Percentiles rank a stretch among this genome's conserved stretches.
phyloP scores from a whole-genome alignment of 2,888 invertebrate genomes.

The Apodemia hepburni region DNA sequence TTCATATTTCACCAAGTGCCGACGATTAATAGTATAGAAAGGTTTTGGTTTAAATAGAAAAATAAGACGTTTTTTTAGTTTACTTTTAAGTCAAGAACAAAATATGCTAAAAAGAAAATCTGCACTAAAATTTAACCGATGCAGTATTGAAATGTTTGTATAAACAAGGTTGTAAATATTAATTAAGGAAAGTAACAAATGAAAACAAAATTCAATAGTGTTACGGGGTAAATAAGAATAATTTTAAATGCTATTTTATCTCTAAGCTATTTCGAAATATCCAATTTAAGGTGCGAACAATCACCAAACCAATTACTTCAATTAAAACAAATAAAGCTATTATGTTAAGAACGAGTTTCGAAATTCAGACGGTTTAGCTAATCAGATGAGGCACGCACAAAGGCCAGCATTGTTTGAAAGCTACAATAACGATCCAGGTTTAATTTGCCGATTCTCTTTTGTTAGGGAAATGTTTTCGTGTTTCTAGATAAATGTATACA shows the following conservation, averaged over 20 bases:
- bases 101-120: too few relatives aligned
- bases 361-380: slow-evolving; percentile 37
- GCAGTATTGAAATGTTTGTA: too few relatives aligned
- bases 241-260: slow-evolving; percentile 19
- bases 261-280: slow-evolving; percentile 22
- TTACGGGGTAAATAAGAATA: too few relatives aligned
- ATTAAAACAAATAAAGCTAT: slow-evolving; percentile 26
- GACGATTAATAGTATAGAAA: too few relatives aligned
- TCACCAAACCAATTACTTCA: slow-evolving; percentile 27
- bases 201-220: too few relatives aligned
- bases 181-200: too few relatives aligned
- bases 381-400: slow-evolving; percentile 35
- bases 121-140: too few relatives aligned
- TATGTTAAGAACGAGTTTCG: slow-evolving; percentile 32
- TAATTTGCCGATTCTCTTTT: slow-evolving; percentile 36
- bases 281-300: slow-evolving; percentile 29
- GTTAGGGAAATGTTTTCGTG: slow-evolving; percentile 18
- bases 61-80: too few relatives aligned
- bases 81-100: too few relatives aligned
- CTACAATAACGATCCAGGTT: slow-evolving; percentile 33
- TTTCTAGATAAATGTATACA: background rate
- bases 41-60: too few relatives aligned
- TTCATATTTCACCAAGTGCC: too few relatives aligned
- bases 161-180: too few relatives aligned
- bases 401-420: slow-evolving; percentile 35